Evolutionary conservation across 2,888 invertebrate species (phyloP), one percentile per base, ranked within the genome.

Genomic region (Ectemnius cavifrons): DNA sequence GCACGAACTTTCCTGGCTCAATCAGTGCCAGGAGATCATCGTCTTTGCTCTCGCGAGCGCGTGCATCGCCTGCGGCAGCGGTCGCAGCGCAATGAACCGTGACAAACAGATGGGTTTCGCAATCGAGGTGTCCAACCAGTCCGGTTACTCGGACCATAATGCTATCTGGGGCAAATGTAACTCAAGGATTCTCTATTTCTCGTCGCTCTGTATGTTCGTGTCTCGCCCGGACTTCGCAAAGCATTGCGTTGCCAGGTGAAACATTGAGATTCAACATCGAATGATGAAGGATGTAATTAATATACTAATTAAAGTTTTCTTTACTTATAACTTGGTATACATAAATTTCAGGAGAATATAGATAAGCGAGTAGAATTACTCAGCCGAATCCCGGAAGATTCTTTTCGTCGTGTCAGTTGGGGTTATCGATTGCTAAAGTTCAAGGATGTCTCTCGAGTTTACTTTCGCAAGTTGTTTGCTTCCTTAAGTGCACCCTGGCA

Each of bases 81-180:
- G 60, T 37, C 20, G 70, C 49, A 18, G 59, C 20, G 62, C 73
- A 71, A 65, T 66, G 64, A 75, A 68, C 66, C 74, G 62, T 67
- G 67, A 57, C 72, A 67, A 72, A 75, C 71, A 62, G 71, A 75
- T 47, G 61, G 66, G 8, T 77, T 77, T 77, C 67, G 77, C 74
- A 75, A 77, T 75, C 69, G 63, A 67, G 69, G 68, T 63, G 72
- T 75, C 57, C 70, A 62, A 71, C 70, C 73, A 67, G 67, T 73
- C 52, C 57, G 63, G 61, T 67, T 63, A 67, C 70, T 65, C 59
- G 18, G 58, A 57, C 57, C 64, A 52, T 58, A 60, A 59, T 57
- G 63, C 52, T 62, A 76, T 73, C 67, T 70, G 67, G 70, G 62
- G 28, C 76, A 73, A 65, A 70, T 67, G 73, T 73, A 70, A 73